These are phyloP conservation scores for Aplodontia rufa DNA, from an alignment of 2,113 vertebrate species.

Conservation along the genomic window DNA sequence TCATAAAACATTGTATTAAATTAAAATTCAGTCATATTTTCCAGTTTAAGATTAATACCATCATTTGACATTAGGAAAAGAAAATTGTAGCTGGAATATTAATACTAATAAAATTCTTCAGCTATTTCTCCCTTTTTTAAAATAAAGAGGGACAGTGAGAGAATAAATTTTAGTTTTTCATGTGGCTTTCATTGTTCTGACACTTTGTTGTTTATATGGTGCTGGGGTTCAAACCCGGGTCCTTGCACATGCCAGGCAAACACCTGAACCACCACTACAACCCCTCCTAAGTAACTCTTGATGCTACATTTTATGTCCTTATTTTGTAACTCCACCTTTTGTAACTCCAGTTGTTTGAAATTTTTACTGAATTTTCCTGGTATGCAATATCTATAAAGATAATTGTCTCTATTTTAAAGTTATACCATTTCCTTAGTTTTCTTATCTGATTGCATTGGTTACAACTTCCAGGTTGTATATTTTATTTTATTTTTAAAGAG, in stretches of 20 bases:
- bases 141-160: no score
- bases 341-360: no score
- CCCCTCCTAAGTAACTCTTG: not conserved
- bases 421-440: slow-evolving; percentile 21
- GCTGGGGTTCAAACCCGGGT: no score
- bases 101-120: not conserved
- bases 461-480: not conserved
- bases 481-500: no score
- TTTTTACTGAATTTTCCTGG: not conserved
- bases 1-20: not conserved
- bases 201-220: no score
- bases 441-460: slow-evolving; percentile 33
- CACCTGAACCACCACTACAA: no score
- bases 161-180: no score
- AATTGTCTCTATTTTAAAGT: slow-evolving; percentile 19
- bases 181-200: no score
- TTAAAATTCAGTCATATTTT: slow-evolving; percentile 12
- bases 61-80: not conserved
- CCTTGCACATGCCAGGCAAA: no score
- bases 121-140: not conserved
- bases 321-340: not conserved
- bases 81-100: not conserved
- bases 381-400: slow-evolving; percentile 34
- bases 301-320: not conserved
- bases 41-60: slow-evolving; percentile 6